phyloP scores from a whole-genome alignment of 2,888 invertebrate genomes.

The Scaptodrosophila latifasciaeformis region DNA sequence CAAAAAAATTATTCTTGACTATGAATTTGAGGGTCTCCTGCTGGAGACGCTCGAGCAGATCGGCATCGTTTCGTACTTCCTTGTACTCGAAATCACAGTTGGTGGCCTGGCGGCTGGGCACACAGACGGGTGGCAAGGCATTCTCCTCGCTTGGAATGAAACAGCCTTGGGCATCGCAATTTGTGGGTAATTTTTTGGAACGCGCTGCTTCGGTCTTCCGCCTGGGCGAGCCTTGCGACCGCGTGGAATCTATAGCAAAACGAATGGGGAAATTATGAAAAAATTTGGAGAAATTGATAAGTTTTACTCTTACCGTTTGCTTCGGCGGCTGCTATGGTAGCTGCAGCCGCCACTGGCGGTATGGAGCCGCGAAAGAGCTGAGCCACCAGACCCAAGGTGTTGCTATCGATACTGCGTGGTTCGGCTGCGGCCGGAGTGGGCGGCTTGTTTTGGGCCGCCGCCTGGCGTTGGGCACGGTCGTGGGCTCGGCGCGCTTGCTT shows the following conservation, averaged over 20 bases:
- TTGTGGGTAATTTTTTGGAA: slow-evolving; percentile 59
- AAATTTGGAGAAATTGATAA: too few species aligned
- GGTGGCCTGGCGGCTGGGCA: slow-evolving; percentile 52
- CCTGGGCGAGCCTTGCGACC: slow-evolving; percentile 49
- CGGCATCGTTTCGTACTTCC: slow-evolving; percentile 76
- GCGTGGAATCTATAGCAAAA: background rate
- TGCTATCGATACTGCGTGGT: slow-evolving; percentile 50
- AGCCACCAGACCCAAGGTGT: slow-evolving; percentile 66
- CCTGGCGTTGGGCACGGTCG: slow-evolving; percentile 40
- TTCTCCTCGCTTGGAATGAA: slow-evolving; percentile 75
- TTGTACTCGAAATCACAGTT: slow-evolving; percentile 68
- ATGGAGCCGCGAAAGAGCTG: slow-evolving; percentile 71
- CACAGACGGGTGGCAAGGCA: slow-evolving; percentile 77
- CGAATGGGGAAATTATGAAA: background rate
- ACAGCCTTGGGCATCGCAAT: slow-evolving; percentile 65
- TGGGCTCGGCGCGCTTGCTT: slow-evolving; percentile 72
- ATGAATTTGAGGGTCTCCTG: slow-evolving; percentile 83
- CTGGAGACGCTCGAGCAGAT: slow-evolving; percentile 78
- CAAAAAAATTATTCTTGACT: slow-evolving; percentile 83
- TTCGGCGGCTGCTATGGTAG: slow-evolving; percentile 48
- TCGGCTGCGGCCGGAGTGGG: slow-evolving; percentile 51
- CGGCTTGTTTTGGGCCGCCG: slow-evolving; percentile 37
- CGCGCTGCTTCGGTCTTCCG: slow-evolving; percentile 47
- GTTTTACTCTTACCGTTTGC: slow-evolving; percentile 19
- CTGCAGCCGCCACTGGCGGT: slow-evolving; percentile 67